Evolutionary conservation across 1,140 invertebrate species (phyloP).

Genomic region (Amphibalanus amphitrite): DNA sequence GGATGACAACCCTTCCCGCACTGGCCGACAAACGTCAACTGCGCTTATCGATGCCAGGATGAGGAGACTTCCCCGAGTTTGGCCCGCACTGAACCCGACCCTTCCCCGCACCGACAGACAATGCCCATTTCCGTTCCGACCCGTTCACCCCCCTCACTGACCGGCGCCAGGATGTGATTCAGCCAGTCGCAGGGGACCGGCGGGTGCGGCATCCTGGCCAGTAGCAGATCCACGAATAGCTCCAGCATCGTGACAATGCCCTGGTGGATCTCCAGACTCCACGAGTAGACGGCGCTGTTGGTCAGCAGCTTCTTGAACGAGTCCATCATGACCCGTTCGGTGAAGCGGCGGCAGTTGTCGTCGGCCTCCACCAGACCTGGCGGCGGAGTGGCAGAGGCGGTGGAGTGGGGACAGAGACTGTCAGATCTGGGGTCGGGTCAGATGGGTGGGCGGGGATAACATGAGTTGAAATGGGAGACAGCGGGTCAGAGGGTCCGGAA

Average conservation of each 20-base stretch:
- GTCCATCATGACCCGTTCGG: slow-evolving; percentile 34
- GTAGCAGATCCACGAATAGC: slow-evolving; percentile 32
- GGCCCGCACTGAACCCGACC: no score
- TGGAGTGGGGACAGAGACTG: neutral
- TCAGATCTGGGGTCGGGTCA: neutral
- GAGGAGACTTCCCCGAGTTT: no score
- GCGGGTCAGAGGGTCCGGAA: no score
- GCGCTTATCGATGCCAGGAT: no score
- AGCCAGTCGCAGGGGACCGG: slow-evolving; percentile 26
- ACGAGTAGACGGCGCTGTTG: slow-evolving; percentile 30
- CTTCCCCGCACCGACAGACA: neutral
- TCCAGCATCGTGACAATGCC: slow-evolving; percentile 34
- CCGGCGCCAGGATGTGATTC: slow-evolving; percentile 13
- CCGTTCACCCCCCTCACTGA: no score
- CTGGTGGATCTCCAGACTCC: slow-evolving; percentile 35
- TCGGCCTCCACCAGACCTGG: slow-evolving; percentile 27
- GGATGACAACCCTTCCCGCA: no score
- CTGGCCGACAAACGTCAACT: no score
- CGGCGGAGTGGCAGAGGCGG: neutral
- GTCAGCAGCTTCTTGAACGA: slow-evolving; percentile 33
- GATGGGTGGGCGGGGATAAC: slow-evolving; percentile 5
- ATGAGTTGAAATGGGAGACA: slow-evolving; percentile 3
- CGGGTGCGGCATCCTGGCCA: slow-evolving; percentile 26
- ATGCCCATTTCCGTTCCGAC: no score
- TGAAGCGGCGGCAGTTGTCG: slow-evolving; percentile 31